Base-by-base conservation (phyloP, 1,140 invertebrate genomes). In the Thaumatotibia leucotreta region DNA sequence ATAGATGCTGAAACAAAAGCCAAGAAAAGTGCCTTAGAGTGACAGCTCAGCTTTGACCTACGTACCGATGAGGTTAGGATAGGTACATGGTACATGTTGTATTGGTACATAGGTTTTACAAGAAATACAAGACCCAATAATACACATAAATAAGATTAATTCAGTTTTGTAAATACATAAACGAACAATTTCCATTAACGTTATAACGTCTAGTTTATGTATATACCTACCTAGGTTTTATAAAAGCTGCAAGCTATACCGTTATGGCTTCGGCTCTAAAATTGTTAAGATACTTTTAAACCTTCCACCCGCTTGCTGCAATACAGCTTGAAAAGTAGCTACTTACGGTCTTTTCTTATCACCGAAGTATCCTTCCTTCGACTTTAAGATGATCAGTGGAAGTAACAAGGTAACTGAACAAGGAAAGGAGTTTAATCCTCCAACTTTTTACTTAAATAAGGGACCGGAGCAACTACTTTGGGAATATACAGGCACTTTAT, bases 401-500 rank as follows among this genome's bases (percentile, higher is more conserved):
- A 29, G 52, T 58, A 58, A 58, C 52, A 24, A 58, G 52, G 24
- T 58, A 58, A 58, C 52, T 27, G 23, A 58, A 29, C 27, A 58
- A 29, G 23, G 52, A 58, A 58, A 58, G 52, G 52, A 29, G 24
- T 58, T 58, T 58, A 58, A 58, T 58, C 52, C 27, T 27, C 52
- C 14, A 58, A 58, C 52, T 58, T 58, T 58, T 4, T 58, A 58
- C 52, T 58, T 58, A 58, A 58, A 58, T 31, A 58, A 58, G 23
- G 52, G 52, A 29, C 52, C 17, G 11, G 29, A 31, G 52, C 29
- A 58, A 58, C 52, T 54, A 58, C 52, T 58, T 58, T 31, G 52
- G n/a, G 11, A 58, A 58, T 27, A 27, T 27, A 58, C 52, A 27
- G 52, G n/a, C 11, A 29, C 10, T 27, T 10, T 58, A 29, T 58